Base-by-base conservation (phyloP, 1,140 invertebrate species). In the Pteromalus puparum region DNA sequence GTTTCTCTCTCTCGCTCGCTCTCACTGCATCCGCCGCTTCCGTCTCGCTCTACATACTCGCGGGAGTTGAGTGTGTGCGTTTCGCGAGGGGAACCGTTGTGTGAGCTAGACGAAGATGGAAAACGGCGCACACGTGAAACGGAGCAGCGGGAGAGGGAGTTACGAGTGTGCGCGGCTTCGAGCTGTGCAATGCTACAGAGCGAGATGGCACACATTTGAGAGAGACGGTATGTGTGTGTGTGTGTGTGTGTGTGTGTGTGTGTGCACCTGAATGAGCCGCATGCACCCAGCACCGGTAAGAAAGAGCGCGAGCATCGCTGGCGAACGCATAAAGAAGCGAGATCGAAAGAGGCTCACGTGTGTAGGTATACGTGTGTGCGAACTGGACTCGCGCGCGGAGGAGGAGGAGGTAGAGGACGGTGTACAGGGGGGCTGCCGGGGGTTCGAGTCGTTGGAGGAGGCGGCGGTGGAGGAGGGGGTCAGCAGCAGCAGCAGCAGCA, bases 321-420 rank as follows among this genome's bases (percentile, higher is more conserved):
- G 65, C 65, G 18, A 70, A 70, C 67, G 24, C 67, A 18, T 13
- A 18, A 26, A 70, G 67, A 30, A 70, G 12, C 67, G 67, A 70
- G 67, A 70, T 26, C 9, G 67, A 13, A 10, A 70, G 67, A 5
- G n/a, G n/a, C 4, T 34, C 30, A 34, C 30, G 26, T 18, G 24
- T 46, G n/a, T n/a, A n/a, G n/a, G n/a, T n/a, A n/a, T n/a, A 28
- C 6, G 65, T 42, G 48, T 26, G 42, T 48, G 74, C 12, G n/a
- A 38, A 79, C 90, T 89, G 89, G 89, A 90, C 88, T 89, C 89
- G 73, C 68, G 79, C 48, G 68, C 81, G 80, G 75, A 61, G 79
- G 82, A 72, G 68, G 86, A 88, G 87, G 81, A 73, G 77, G 78
- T 61, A 24, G 74, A 81, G 76, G 61, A 30, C 67, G 28, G 67